Base-by-base conservation (phyloP, 2,888 invertebrate genomes). In the Morpho achilles region DNA sequence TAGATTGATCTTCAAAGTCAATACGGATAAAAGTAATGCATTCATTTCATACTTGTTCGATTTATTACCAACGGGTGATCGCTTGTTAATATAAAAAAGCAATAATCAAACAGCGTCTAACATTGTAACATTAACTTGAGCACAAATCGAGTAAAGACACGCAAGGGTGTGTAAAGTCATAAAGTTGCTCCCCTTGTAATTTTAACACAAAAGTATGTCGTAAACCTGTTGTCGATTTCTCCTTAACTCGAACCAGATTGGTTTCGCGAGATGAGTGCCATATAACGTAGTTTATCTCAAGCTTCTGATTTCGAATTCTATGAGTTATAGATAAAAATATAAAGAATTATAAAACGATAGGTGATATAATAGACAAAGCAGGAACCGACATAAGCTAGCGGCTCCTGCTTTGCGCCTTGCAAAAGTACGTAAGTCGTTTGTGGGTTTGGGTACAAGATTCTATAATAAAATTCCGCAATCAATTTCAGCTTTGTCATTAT, bases 181-280 rank as follows among this genome's bases (percentile, higher is more conserved):
- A 85, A 86, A 84, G 58, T 58, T 63, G 58, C 67, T 16, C 69
- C 82, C 80, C 80, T 73, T 70, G 76, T 77, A 76, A 78, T 77
- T 77, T 78, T 77, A 76, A 76, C 74, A 73, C 70, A 61, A 69
- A 80, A 85, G 75, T 75, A 69, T 69, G 60, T 76, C 82, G 72
- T 88, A 87, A 87, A 87, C 74, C 63, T 72, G 75, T 73, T 77
- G 75, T 73, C 80, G 74, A 80, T 80, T 75, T 76, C 74, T 78
- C 69, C 79, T 79, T 80, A 82, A 81, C 80, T 72, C 64, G 66
- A 64, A 55, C 60, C 71, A 79, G 80, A 85, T 83, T 81, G 53
- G 60, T 60, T 62, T 58, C 39, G 46, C 52, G 52, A 53, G 47
- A 54, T 50, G 50, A 51, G 41, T 23, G 40, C 44, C 45, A 50